Base-by-base conservation (phyloP, 2,888 invertebrate species). In the Diabrotica balteata region DNA sequence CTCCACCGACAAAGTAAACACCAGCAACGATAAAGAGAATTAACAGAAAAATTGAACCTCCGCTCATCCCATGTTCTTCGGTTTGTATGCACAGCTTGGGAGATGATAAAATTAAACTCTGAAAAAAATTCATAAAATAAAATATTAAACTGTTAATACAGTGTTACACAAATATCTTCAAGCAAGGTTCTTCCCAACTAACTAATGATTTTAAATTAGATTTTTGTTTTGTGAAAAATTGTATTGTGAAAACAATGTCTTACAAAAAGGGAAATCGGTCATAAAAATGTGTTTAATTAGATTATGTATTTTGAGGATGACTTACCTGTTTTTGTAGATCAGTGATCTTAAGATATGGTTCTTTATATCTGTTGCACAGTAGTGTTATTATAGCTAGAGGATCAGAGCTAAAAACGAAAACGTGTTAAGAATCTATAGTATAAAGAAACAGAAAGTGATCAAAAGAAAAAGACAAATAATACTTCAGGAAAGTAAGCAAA, bases 1-100 rank as follows among this genome's bases (percentile, higher is more conserved):
- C 87, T 61, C 93, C 93, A 52, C 90, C 87, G 67, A 90, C 83
- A 42, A 91, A 86, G 79, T 93, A 93, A 69, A 89, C 82, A 46
- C 87, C 82, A 3, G 86, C 77, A 63, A 86, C 81, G 0, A 89
- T 86, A 72, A 90, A 87, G 74, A 91, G 87, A 68, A 91, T 83
- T 52, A 91, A 88, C 11, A 90, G 82, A 64, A 92, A 83, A 0
- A 89, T 87, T 0, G 91, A 88, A 6, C 91, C 91, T 0, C 87
- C 83, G 0, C 91, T 91, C 49, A 90, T 82, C 7, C 84, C 83
- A 8, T 84, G 84, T 0, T 78, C 78, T 50, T 79, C 77, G 63
- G 83, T 82, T 4, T 86, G 73, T 62, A 86, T 73, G 76, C 90
- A 90, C 3, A 86, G 86, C 59, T 83, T 77, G 68, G 82, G 83